phyloP scores from a whole-genome alignment of 2,888 invertebrate genomes.

The Ophioninae sp. region DNA sequence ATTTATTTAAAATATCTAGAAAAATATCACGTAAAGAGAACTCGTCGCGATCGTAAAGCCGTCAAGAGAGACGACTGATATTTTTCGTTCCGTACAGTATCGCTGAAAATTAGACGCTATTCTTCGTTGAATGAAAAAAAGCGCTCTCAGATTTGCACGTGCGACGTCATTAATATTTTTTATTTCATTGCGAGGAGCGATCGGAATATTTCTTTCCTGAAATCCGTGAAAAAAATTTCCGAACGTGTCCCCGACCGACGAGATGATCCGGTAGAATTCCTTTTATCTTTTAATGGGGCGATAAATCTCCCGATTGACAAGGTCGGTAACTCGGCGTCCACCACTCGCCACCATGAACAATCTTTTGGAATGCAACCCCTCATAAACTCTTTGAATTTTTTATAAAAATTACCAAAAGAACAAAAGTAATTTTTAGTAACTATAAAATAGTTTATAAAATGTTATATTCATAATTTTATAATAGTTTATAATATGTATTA shows the following conservation, averaged over 20 bases:
- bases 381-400: conserved; percentile 6
- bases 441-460: too few relatives aligned
- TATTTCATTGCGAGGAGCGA: background rate
- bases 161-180: background rate
- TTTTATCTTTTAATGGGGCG: conserved; percentile 45
- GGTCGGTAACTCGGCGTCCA: conserved; percentile 47
- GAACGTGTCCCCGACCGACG: conserved; percentile 25
- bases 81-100: background rate
- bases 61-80: background rate
- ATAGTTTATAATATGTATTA: too few relatives aligned
- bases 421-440: too few relatives aligned
- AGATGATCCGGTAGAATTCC: conserved; percentile 41
- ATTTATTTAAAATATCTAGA: background rate
- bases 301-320: conserved; percentile 54
- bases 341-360: background rate
- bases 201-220: background rate
- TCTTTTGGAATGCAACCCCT: background rate
- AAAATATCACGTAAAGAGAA: background rate
- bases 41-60: background rate
- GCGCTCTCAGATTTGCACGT: background rate
- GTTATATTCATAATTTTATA: too few relatives aligned
- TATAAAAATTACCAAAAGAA: background rate
- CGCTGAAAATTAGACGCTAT: background rate
- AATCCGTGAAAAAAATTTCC: background rate
- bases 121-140: background rate